phyloP scores from a whole-genome alignment of 2,888 invertebrate species.

The Hipparchia semele region DNA sequence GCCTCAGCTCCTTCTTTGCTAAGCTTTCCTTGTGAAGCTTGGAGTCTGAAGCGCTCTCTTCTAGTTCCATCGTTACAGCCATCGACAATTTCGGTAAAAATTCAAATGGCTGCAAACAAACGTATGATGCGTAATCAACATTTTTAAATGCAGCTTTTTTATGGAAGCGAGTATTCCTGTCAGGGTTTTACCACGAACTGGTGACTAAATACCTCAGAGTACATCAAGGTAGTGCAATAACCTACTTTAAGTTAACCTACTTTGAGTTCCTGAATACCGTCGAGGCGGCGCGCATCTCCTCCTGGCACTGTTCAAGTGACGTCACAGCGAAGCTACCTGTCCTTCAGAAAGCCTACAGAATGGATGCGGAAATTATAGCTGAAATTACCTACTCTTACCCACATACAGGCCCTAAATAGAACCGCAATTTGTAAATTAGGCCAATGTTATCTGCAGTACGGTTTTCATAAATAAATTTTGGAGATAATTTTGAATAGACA shows the following conservation, averaged over 20 bases:
- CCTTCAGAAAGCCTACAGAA: slow-evolving; percentile 62
- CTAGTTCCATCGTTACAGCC: slow-evolving; percentile 79
- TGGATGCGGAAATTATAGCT: slow-evolving; percentile 73
- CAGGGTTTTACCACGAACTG: slow-evolving; percentile 61
- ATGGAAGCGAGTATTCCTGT: slow-evolving; percentile 56
- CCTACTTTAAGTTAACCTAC: slow-evolving; percentile 81
- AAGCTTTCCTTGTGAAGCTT: slow-evolving; percentile 74
- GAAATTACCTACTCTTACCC: slow-evolving; percentile 65
- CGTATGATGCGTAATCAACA: slow-evolving; percentile 48
- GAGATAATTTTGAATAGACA: background rate
- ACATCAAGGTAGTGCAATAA: slow-evolving; percentile 72
- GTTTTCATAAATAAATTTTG: slow-evolving; percentile 15
- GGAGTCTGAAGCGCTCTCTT: slow-evolving; percentile 76
- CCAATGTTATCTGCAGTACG: slow-evolving; percentile 46
- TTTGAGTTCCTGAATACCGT: slow-evolving; percentile 73
- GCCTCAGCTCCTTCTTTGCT: slow-evolving; percentile 70
- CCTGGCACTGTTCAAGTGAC: slow-evolving; percentile 77
- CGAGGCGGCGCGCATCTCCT: slow-evolving; percentile 69
- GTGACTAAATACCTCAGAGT: slow-evolving; percentile 58
- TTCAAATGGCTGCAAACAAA: slow-evolving; percentile 61
- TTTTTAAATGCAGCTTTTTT: slow-evolving; percentile 42
- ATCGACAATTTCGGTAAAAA: slow-evolving; percentile 55
- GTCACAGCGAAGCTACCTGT: slow-evolving; percentile 62
- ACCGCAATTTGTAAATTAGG: slow-evolving; percentile 61
- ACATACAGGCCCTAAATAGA: slow-evolving; percentile 49